Base-by-base conservation (phyloP, 2,797 vertebrate species). In the Semaprochilodus insignis region DNA sequence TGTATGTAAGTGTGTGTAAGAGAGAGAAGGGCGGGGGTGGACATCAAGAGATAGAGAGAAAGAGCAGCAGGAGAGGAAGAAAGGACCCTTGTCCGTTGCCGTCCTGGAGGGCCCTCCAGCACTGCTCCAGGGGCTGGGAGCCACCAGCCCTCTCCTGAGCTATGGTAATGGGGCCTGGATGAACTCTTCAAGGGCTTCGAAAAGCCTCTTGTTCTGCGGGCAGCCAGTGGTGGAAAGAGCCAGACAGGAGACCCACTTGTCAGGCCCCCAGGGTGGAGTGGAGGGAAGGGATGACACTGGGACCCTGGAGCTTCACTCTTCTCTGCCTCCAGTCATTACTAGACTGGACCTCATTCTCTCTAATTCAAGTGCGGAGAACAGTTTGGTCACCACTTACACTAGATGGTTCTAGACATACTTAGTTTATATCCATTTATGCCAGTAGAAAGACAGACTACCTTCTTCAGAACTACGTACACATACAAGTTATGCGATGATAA, bases 171-270 rank as follows among this genome's bases (percentile, higher is more conserved):
- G 90, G 89, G 85, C 89, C 92, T 90, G 91, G 91, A 94, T 93
- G 92, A 94, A 94, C 92, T 94, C 89, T 93, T 94, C 90, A 92
- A 93, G 89, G 85, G 92, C 88, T 88, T 90, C 88, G 88, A 94
- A 92, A 70, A 92, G 88, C 91, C 89, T 90, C 91, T 91, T 81
- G 60, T 65, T 85, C 79, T 31, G 72, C 48, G 36, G 48, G 76
- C 75, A 74, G 62, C 84, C 74, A 63, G 62, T 67, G 65, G 57
- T 67, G 69, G 65, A 70, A 74, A 80, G 80, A 81, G 63, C 72
- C 23, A 27, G 74, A 60, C 31, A 81, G 7, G 52, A 78, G 74
- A 52, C 57, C 44, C 77, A 73, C 62, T 81, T 71, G 16, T 77
- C 62, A 59, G 1, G 73, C 27, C 52, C 27, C 63, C 13, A 3